Conservation (phyloP, 2,797 vertebrate genomes). For the Neosilurus mollespiculum region DNA sequence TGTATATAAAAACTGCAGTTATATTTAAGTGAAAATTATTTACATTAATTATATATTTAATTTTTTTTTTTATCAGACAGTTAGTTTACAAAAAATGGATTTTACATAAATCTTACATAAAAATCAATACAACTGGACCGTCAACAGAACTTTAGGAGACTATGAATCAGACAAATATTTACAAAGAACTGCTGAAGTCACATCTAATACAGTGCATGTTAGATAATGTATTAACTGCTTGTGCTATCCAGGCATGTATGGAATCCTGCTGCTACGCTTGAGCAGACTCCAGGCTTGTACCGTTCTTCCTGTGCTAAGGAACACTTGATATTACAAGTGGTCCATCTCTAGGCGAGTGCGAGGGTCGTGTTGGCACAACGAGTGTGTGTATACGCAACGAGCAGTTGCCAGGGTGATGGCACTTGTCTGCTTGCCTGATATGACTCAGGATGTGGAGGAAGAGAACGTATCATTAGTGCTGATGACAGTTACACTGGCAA, state of each 20-base stretch:
- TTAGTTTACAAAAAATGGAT: background rate
- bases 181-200: background rate
- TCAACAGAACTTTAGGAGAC: background rate
- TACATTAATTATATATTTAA: no score
- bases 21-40: background rate
- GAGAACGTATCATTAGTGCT: constrained; percentile 36
- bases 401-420: constrained; percentile 51
- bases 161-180: background rate
- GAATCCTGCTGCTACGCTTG: constrained; percentile 28
- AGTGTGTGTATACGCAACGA: background rate
- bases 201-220: background rate
- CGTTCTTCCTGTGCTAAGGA: background rate
- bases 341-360: background rate
- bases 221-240: constrained; percentile 43
- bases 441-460: constrained; percentile 46
- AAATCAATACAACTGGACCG: no score
- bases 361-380: background rate
- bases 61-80: background rate
- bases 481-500: constrained; percentile 41
- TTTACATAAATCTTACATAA: background rate
- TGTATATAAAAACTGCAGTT: background rate
- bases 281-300: constrained; percentile 6
- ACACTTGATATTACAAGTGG: background rate
- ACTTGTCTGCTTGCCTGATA: constrained; percentile 19
- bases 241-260: constrained; percentile 32